Base-by-base conservation (phyloP, 2,888 invertebrate genomes). In the Muscina levida region DNA sequence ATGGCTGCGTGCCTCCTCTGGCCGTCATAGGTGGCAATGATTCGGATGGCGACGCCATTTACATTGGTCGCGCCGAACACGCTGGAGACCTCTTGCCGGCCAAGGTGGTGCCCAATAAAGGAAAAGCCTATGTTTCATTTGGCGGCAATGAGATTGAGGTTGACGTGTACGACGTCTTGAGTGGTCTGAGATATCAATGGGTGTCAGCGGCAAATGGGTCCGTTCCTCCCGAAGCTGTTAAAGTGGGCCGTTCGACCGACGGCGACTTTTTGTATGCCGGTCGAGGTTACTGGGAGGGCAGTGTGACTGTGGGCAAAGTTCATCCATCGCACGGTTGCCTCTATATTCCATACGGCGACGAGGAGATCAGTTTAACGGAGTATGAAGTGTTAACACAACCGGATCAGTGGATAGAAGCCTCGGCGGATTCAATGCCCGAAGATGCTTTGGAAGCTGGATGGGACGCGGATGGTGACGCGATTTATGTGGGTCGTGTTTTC, bases 301-400 rank as follows among this genome's bases (percentile, higher is more conserved):
- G 93, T 85, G 92, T 93, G 79, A 94, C 94, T 11, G 91, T 94
- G 77, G 95, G 95, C 87, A 95, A 95, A 92, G 93, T 95, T 17
- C 92, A 92, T 79, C 91, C 91, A 1, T 91, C 91, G 8, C 92
- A 92, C 73, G 89, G 91, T 17, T 90, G 90, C 72, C 84, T 92
- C 13, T 92, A 92, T 82, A 90, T 92, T 68, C 91, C 92, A 1
- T 92, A 86, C 78, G 90, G 88, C 39, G 91, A 91, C 1, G 86
- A 88, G 53, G 92, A 92, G 85, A 77, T 91, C 2, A 85, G 89
- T 46, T 82, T 88, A 48, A 88, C 85, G 46, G 87, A 89, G 6
- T 92, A 92, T 81, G 92, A 92, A 83, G 90, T 90, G 3, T 85
- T 89, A 5, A 86, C 86, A 2, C 87, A 87, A 19, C 87, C 85